These are phyloP conservation scores for Fopius arisanus DNA, from an alignment of 1,140 invertebrate genomes.

Conservation along the genomic window DNA sequence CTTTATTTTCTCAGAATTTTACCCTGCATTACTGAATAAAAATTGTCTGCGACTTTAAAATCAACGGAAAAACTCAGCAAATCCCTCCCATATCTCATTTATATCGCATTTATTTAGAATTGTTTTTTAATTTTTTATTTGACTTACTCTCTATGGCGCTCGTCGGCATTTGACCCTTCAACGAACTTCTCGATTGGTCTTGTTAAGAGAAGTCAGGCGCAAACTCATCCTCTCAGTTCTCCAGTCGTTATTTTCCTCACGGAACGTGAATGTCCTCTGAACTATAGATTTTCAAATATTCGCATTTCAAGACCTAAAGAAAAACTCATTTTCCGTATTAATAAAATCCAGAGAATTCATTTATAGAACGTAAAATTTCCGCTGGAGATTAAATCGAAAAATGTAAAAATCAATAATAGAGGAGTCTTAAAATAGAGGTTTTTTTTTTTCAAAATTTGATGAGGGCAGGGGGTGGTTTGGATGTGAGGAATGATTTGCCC, in stretches of 20 bases:
- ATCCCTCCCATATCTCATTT: background rate
- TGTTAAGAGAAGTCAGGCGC: constrained; percentile 35
- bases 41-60: background rate
- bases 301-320: too few relatives aligned
- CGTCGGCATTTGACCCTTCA: constrained; percentile 31
- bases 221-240: background rate
- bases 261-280: background rate
- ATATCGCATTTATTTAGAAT: background rate
- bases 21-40: background rate
- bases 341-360: too few relatives aligned
- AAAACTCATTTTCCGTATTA: too few relatives aligned
- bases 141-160: background rate
- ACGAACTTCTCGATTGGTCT: constrained; percentile 32
- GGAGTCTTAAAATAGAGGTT: too few relatives aligned
- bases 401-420: too few relatives aligned
- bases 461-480: too few relatives aligned
- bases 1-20: background rate
- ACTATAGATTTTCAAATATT: too few relatives aligned
- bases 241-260: background rate
- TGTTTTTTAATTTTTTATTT: background rate
- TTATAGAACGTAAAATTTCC: too few relatives aligned
- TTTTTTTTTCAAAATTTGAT: too few relatives aligned
- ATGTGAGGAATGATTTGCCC: too few relatives aligned
- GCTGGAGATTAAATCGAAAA: too few relatives aligned
- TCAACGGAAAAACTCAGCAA: background rate